phyloP scores from a whole-genome alignment of 2,888 invertebrate species.

The Petrolisthes cinctipes region DNA sequence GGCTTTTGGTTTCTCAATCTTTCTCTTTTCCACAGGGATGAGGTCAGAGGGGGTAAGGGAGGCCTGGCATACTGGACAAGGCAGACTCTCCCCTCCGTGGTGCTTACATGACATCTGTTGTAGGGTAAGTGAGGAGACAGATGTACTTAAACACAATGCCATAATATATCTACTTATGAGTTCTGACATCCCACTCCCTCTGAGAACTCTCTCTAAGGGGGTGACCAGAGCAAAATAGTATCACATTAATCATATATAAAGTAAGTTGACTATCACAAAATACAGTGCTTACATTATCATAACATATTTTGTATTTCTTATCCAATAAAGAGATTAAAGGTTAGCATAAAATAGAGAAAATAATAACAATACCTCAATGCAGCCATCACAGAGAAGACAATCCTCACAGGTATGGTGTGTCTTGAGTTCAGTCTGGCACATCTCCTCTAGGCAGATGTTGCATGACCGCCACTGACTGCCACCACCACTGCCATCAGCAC shows the following conservation, averaged over 20 bases:
- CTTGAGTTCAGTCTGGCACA: conserved; percentile 73
- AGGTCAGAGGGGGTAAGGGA: conserved; percentile 69
- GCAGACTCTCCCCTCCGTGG: conserved; percentile 58
- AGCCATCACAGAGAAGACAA: conserved; percentile 75
- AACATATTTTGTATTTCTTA: too few relatives aligned
- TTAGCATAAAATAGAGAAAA: background rate
- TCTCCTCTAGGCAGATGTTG: conserved; percentile 76
- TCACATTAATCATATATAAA: too few relatives aligned
- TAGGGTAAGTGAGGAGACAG: background rate
- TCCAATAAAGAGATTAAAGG: background rate
- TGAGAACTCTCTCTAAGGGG: too few relatives aligned
- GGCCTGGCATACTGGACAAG: conserved; percentile 72
- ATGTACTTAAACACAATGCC: background rate
- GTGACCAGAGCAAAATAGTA: too few relatives aligned
- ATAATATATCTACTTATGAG: background rate
- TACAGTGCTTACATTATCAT: too few relatives aligned
- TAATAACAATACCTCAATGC: conserved; percentile 71
- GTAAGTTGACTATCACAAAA: too few relatives aligned
- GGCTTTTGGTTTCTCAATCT: conserved; percentile 62
- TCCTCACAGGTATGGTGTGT: conserved; percentile 73
- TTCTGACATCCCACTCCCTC: background rate
- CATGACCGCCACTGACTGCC: conserved; percentile 70
- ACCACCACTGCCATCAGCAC: conserved; percentile 25
- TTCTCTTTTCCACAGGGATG: conserved; percentile 61
- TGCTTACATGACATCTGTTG: conserved; percentile 65